Conservation (phyloP, 1,140 invertebrate genomes). For the Magallana ariakensis region DNA sequence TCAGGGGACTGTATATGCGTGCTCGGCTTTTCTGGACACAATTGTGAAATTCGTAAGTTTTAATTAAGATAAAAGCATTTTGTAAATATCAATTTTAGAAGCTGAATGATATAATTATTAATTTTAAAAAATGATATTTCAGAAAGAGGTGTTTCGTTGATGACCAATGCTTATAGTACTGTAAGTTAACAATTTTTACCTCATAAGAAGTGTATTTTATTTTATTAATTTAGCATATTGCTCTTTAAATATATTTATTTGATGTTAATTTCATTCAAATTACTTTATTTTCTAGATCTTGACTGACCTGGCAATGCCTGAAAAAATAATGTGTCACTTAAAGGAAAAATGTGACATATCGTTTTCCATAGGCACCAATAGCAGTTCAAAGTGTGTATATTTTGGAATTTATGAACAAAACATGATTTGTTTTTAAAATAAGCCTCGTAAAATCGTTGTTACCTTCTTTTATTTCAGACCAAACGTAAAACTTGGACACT, state of each 20-base stretch:
- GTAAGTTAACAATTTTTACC: background rate
- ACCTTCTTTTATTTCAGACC: background rate
- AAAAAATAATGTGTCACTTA: conserved; percentile 6
- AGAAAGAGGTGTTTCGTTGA: background rate
- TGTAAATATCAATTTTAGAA: no score
- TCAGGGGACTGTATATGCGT: background rate
- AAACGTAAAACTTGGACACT: background rate
- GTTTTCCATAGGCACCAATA: background rate
- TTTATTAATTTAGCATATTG: no score
- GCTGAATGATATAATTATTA: no score
- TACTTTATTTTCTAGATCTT: background rate
- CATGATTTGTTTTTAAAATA: background rate
- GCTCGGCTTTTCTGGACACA: background rate
- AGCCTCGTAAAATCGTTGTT: background rate
- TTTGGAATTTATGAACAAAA: background rate
- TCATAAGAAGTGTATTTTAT: background rate
- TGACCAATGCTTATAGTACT: background rate
- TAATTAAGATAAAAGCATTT: no score
- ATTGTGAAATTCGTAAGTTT: background rate
- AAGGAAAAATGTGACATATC: conserved; percentile 6
- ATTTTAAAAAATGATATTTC: background rate
- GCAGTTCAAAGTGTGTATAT: background rate
- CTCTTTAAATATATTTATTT: no score
- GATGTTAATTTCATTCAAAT: background rate
- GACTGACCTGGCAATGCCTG: background rate